These are phyloP conservation scores for Istiophorus platypterus DNA, from an alignment of 2,113 vertebrate species.

Conservation along the genomic window DNA sequence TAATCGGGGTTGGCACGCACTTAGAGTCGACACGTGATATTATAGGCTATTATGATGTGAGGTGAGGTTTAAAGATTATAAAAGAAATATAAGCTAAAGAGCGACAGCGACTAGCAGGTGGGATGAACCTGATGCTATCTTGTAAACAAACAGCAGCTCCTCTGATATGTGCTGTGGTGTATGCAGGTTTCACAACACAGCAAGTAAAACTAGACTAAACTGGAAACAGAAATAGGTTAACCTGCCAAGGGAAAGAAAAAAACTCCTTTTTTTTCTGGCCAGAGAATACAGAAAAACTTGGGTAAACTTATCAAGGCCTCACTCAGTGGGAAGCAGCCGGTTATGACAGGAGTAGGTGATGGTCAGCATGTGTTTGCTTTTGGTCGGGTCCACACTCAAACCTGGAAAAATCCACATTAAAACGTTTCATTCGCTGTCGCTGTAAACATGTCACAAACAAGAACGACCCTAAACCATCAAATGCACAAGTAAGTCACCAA, in stretches of 20 bases:
- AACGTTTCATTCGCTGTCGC: background rate
- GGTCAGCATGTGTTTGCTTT: constrained; percentile 47
- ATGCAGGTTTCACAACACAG: constrained; percentile 5
- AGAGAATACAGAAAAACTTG: background rate
- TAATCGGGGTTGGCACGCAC: background rate
- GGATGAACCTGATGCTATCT: background rate
- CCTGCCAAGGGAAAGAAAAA: background rate
- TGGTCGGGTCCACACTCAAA: background rate
- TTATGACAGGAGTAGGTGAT: constrained; percentile 60
- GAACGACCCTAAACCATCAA: background rate
- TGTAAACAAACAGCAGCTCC: constrained; percentile 22
- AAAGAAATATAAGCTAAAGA: constrained; percentile 12
- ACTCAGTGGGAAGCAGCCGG: constrained; percentile 61
- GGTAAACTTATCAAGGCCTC: background rate
- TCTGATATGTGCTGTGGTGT: constrained; percentile 3
- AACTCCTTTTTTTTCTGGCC: background rate
- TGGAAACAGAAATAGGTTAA: constrained; percentile 11
- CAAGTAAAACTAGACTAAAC: constrained; percentile 35
- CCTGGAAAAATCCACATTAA: background rate
- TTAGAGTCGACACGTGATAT: background rate
- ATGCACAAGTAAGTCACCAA: background rate
- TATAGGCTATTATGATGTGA: background rate
- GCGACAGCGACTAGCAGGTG: background rate
- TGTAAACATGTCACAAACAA: background rate
- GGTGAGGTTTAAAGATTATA: background rate